Base-by-base conservation (phyloP, 2,113 vertebrate species). In the Ameiurus melas region DNA sequence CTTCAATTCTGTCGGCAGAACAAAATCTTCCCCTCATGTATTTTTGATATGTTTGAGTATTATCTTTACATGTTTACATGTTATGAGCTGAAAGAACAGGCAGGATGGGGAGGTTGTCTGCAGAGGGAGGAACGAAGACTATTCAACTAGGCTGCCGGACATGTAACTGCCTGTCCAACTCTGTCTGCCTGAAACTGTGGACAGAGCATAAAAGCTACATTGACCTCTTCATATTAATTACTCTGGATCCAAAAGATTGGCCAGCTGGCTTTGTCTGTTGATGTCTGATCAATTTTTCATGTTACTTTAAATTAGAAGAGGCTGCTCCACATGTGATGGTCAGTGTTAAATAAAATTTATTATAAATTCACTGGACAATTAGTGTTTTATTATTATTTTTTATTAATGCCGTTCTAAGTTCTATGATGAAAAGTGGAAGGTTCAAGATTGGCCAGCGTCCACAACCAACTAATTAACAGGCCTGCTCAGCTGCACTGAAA, bases 271-370 rank as follows among this genome's bases (percentile, higher is more conserved):
- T 80, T 27, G 20, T 81, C 43, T 83, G 62, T 60, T 55, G 79
- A 75, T 20, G 39, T 62, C 68, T 70, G 57, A 85, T 88, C 83
- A 85, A 33, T 85, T 57, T 53, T 62, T 85, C 33, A 53, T 58
- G 77, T 83, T 79, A 51, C 19, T 73, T 75, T 73, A 19, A 30
- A 55, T 90, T 80, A 84, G 85, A 66, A 5, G 17, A 5, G 25
- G 0, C 6, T n/a, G 9, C 25, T 25, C 53, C 20, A 33, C 73
- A 14, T 12, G 36, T 47, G 43, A 77, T 14, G 57, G 25, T 47
- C 51, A 51, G 6, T 14, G 62, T 22, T 71, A 19, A 84, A 83
- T 87, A 71, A 87, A 73, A 73, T 60, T 17, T 85, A 77, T 77
- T 47, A 47, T 27, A 60, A 81, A 58, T 20, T 43, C 14, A 36